These are phyloP conservation scores for Pseudomugil tenellus DNA, from an alignment of 2,797 vertebrate species.

Conservation along the genomic window DNA sequence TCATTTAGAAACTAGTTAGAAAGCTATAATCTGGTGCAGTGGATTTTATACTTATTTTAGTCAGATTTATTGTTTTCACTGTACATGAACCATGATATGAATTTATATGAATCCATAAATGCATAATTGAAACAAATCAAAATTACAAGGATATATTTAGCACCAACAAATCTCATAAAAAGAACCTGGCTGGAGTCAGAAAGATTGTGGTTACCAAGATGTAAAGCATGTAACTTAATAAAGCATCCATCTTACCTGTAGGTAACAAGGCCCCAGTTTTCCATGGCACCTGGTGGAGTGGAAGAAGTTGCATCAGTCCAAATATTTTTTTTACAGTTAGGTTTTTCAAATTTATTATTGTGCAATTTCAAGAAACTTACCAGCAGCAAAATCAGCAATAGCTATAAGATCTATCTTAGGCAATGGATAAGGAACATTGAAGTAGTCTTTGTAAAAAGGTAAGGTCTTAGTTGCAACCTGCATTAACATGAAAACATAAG, in stretches of 20 bases:
- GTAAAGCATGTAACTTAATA: no score
- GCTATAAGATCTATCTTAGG: conserved; percentile 99
- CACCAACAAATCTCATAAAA: no score
- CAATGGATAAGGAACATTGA: conserved; percentile 97
- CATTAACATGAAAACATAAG: conserved; percentile 1
- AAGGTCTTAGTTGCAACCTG: conserved; percentile 99
- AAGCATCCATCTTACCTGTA: conserved; percentile 94
- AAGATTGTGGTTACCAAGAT: no score
- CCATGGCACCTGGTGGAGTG: conserved; percentile 93
- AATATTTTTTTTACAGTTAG: conserved; percentile 39
- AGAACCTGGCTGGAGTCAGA: no score
- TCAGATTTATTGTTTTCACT: no score
- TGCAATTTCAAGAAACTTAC: conserved; percentile 77
- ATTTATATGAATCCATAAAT: no score
- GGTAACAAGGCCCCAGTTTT: conserved; percentile 99
- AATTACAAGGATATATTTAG: no score
- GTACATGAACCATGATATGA: no score
- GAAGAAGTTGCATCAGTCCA: conserved; percentile 51
- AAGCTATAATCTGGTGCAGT: no score
- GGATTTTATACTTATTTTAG: no score
- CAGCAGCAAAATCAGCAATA: conserved; percentile 99
- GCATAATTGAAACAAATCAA: no score
- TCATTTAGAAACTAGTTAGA: no score
- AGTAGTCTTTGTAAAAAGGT: conserved; percentile 99
- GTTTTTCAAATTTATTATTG: conserved; percentile 1